Conservation (phyloP, 2,113 vertebrate species). For the Neolamprologus ventralis region DNA sequence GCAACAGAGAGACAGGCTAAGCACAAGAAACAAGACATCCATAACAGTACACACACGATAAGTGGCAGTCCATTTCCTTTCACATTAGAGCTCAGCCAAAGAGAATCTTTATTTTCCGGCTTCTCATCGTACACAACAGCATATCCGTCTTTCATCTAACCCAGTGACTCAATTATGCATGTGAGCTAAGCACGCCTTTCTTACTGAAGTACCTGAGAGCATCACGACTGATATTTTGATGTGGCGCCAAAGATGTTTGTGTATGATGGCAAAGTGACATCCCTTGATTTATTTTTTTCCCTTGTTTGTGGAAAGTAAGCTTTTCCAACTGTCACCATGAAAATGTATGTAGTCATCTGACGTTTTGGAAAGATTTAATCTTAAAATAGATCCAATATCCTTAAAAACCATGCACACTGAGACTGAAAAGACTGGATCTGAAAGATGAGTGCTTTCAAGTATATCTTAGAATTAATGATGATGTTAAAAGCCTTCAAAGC, state of each 20-base stretch:
- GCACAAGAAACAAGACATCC: constrained; percentile 28
- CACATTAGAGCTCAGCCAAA: constrained; percentile 39
- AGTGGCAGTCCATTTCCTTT: constrained; percentile 64
- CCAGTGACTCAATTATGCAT: constrained; percentile 54
- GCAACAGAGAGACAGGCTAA: background rate
- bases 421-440: background rate
- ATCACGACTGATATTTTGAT: background rate
- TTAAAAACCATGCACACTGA: background rate
- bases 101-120: constrained; percentile 29
- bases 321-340: background rate
- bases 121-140: constrained; percentile 36
- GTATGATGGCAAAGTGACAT: background rate
- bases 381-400: background rate
- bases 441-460: background rate
- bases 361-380: background rate
- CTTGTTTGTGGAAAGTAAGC: background rate
- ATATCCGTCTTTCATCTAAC: constrained; percentile 46
- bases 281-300: background rate
- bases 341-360: background rate
- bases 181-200: constrained; percentile 31
- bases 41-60: constrained; percentile 42
- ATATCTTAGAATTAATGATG: background rate
- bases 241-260: constrained; percentile 7
- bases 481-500: background rate
- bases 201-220: constrained; percentile 32